Evolutionary conservation across 2,888 invertebrate species (phyloP), one percentile per base, ranked within the genome.

Genomic region (Mantis religiosa): DNA sequence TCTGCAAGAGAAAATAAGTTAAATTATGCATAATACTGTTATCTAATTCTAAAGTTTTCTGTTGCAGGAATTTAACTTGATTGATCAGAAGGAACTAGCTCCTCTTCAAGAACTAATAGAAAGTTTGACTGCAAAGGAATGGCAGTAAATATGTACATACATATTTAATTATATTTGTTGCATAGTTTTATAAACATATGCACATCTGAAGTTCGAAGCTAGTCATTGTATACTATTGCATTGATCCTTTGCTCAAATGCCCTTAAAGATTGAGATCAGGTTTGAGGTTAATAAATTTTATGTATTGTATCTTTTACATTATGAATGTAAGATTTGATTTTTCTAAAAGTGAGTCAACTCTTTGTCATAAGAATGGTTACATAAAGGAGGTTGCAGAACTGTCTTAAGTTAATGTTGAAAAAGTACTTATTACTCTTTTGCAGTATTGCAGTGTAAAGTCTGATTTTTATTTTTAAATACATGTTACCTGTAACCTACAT

Each of bases 51-150:
- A 7, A 41, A 41, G 54, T 71, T 71, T 71, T 91, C 95, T 95
- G 93, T 95, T 95, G 88, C 95, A 99, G 96, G 99, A 99, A 94
- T 99, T 99, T 94, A 97, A 96, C 94, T 95, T 99, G 92, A 99
- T 99, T 93, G 99, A 99, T 93, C 96, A 98, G 92, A 96, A 98
- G 92, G 99, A 99, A 94, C 94, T 99, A 93, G 99, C 98, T 91
- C 99, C 99, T 88, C 95, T 99, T 91, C 98, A 99, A 93, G 99
- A 99, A 94, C 95, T 99, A 91, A 99, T 99, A 94, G 99, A 99
- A 93, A 98, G 98, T 94, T 94, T 98, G 92, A 98, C 98, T 86
- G 97, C 97, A 91, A 98, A 97, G 94, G 98, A 98, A 92, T 96
- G 96, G 91, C 96, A 97, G 95, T 97, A 96, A 95, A 86, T 14